Evolutionary conservation across 2,113 vertebrate species (phyloP), one percentile per base, ranked within the genome.

Genomic region (mouse (Mus musculus)): DNA sequence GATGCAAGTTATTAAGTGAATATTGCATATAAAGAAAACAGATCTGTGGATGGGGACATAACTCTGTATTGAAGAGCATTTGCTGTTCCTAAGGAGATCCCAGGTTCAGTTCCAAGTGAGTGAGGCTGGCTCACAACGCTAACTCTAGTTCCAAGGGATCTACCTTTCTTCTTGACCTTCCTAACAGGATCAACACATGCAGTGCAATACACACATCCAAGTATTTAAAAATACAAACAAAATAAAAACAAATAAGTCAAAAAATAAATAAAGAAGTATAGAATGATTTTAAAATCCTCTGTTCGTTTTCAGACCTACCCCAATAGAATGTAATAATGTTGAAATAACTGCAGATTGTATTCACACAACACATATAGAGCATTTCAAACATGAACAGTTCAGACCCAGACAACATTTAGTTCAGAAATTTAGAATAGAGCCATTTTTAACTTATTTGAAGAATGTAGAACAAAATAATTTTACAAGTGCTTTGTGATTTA

Each of bases 91-190:
- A 22, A 59, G 39, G 12, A 61, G 61, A 39, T 0, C 22, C 3
- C 26, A 59, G n/a, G 13, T 17, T 52, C 26, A 77, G 56, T 14
- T 28, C 78, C 80, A 61, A 16, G 11, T 39, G 24, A 8, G 5
- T 0, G 24, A 24, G 7, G 20, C 0, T 26, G 13, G 26, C 22
- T 61, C 28, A n/a, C 8, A 5, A 1, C 2, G 59, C 9, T 82
- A 39, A 4, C 5, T 82, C 36, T 39, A 59, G 36, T 7, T 82
- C 20, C 5, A 59, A 10, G 54, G 5, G 12, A 59, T 39, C 19
- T 24, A 20, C 1, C 4, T 81, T 1, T 13, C 54, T 56, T n/a
- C 7, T 39, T 59, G 5, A 11, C 54, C 22, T 39, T 82, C 1
- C 11, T 13, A 59, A 82, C 3, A 39, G 33, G 19, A 59, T 82